Evolutionary conservation across 2,113 vertebrate species (phyloP), one percentile per base, ranked within the genome.

Genomic region (Tangachromis dhanisi): DNA sequence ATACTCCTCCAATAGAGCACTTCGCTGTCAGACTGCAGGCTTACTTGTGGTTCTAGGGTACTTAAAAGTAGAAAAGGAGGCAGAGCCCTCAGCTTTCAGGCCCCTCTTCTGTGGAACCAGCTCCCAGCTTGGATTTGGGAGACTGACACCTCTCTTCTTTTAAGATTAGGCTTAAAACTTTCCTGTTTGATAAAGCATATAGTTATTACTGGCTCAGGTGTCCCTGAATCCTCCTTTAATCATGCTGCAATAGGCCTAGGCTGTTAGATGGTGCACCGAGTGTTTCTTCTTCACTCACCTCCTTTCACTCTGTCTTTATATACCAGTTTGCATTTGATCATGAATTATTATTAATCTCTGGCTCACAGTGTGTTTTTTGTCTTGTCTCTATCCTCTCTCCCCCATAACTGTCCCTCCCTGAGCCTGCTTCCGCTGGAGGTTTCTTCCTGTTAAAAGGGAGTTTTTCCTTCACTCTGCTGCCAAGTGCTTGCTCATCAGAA

Each of bases 401-500:
- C 8, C 57, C 57, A 61, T 61, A 31, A 17, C 26, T 4, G 57
- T 6, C 26, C 57, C 57, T 59, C 26, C 26, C 26, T 59, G 57
- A 59, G 14, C 26, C 57, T 17, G 26, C 26, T 61, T 61, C 57
- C 26, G 17, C 57, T 61, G 26, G 26, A 61, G 14, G 0, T 31
- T 59, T 59, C 55, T 59, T 59, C 26, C 55, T 59, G 14, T 59
- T 59, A 1, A 59, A 59, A 17, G 8, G 14, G 5, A 31, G 26
- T 61, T 61, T 59, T 61, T 31, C 57, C 57, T 61, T 61, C 26
- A 61, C 57, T 61, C 26, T 61, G 57, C 8, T 55, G 53, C 53
- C 53, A 55, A 31, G 57, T 61, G n/a, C n/a, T n/a, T n/a, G n/a
- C n/a, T n/a, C n/a, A n/a, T n/a, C n/a, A n/a, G n/a, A n/a, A n/a